Evolutionary conservation across 2,113 vertebrate genomes (phyloP), one percentile per base, ranked within the genome.

Genomic region (Leptodactylus fuscus): DNA sequence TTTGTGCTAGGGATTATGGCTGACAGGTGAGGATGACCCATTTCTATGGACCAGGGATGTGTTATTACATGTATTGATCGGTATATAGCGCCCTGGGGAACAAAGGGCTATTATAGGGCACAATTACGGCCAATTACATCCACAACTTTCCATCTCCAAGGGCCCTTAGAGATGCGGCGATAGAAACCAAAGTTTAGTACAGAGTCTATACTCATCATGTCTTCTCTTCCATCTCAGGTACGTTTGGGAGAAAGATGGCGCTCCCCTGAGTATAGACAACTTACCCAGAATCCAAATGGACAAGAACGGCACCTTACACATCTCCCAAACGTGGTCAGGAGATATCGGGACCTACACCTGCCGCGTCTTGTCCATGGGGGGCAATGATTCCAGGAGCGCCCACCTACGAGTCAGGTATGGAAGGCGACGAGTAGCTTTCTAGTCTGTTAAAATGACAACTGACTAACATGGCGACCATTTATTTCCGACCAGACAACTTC

Each of bases 241-340:
- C 0, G 16, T 96, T n/a, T 99, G 98, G 98, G 97, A 99, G 89
- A 99, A 98, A 89, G 97, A 98, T 0, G 96, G 97, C 51, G 83
- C 87, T 0, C 38, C 90, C 0, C 90, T 99, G 87, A 94, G 93
- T 13, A 65, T 91, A 0, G 96, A 95, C 71, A 93, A 90, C 1
- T 89, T 93, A 60, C 96, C 96, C 0, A 94, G 98, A 60, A 88
- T 98, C 89, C 94, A 93, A 0, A 89, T 97, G 90, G 97, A 98
- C 0, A 89, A 88, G 2, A 91, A 89, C 0, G 97, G 97, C 78
- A 95, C 97, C 12, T 94, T 99, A 83, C 96, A 98, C 91, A 97
- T 99, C 93, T 96, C 97, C n/a, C 98, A 99, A 88, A 99, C 98
- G 0, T 99, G 97, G 98, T 99, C 98, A 0, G 98, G 98, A 0